phyloP scores from a whole-genome alignment of 2,113 vertebrate species.

The Aleadryas rufinucha region DNA sequence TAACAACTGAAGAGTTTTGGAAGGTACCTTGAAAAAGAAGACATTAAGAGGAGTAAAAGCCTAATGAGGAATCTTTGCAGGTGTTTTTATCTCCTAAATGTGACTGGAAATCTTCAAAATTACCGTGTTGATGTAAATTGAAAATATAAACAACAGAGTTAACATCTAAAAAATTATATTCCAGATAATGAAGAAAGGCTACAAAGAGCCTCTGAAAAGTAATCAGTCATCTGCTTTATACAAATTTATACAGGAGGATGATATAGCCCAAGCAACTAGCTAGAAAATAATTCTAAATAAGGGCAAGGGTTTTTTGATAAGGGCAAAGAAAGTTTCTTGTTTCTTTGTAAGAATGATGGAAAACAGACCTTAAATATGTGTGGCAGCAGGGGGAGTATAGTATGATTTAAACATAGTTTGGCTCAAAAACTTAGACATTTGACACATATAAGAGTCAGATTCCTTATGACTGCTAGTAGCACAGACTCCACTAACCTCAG shows the following conservation, averaged over 20 bases:
- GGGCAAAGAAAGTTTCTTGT: background rate
- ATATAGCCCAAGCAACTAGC: background rate
- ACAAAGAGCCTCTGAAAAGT: background rate
- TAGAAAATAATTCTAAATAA: background rate
- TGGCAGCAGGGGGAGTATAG: background rate
- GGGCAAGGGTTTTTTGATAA: background rate
- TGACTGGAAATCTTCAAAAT: background rate
- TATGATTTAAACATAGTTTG: background rate
- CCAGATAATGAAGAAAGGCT: background rate
- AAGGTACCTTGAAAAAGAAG: background rate
- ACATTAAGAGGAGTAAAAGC: background rate
- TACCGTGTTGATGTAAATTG: background rate
- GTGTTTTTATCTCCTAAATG: background rate
- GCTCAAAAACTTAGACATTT: background rate
- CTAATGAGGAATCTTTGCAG: background rate
- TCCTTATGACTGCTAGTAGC: background rate
- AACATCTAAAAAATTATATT: background rate
- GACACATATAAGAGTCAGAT: background rate
- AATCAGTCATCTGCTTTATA: background rate
- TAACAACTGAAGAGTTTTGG: background rate
- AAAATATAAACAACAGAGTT: background rate
- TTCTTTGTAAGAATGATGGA: background rate
- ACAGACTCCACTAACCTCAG: background rate
- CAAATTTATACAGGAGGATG: background rate
- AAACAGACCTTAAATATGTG: background rate